Evolutionary conservation across 2,797 vertebrate genomes (phyloP), one percentile per base, ranked within the genome.

Genomic region (Psittacula echo): DNA sequence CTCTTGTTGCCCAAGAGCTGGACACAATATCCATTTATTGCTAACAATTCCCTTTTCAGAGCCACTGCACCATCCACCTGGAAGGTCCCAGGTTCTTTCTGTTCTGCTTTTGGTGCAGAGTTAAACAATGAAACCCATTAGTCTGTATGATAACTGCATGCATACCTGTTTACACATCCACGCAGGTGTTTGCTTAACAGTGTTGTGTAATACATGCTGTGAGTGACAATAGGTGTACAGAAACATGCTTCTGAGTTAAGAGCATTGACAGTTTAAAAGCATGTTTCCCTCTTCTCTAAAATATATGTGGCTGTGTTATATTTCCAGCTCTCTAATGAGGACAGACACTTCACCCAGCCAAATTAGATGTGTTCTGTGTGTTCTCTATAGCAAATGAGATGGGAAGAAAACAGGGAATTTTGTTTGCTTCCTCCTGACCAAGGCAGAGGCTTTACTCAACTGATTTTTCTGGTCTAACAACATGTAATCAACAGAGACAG

Each of bases 391-490:
- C 50, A 39, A 66, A 47, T 18, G 42, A 78, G 51, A 42, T 12
- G 42, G 50, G 75, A 56, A 47, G 10, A 24, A 73, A 51, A 1
- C 30, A 23, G 51, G n/a, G 62, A 54, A 75, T 93, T 91, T 72
- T 58, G 34, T 76, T 76, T 44, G 21, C 34, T 82, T 51, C 66
- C 62, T 71, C 48, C 90, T 45, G 42, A 37, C 70, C 66, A 12
- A 10, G 29, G 70, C 87, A 16, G 29, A 81, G 22, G 29, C 60
- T 90, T 81, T 78, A 41, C 51, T 83, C 67, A 12, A 68, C 62
- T 61, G 24, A 39, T 86, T 87, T 75, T 87, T 72, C 89, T 51
- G 71, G 78, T 92, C 85, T 85, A 53, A 29, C 39, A 47, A 65
- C 42, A 18, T 51, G 58, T 66, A 82, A 91, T 91, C 75, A 89